These are phyloP conservation scores for Sitophilus oryzae DNA, from an alignment of 1,140 invertebrate species.

Conservation along the genomic window DNA sequence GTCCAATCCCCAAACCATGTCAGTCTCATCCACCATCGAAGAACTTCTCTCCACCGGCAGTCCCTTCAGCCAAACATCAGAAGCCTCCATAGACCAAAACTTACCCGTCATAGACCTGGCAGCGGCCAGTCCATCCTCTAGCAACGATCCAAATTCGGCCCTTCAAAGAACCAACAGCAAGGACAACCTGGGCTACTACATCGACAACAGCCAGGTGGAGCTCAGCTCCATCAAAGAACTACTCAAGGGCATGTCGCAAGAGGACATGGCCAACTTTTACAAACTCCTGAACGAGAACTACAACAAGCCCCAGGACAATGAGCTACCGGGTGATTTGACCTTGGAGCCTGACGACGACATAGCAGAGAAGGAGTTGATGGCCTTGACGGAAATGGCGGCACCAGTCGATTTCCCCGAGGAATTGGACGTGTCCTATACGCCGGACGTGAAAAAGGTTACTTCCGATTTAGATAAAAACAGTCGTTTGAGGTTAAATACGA, in stretches of 20 bases:
- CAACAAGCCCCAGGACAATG: conserved; percentile 17
- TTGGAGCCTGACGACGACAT: neutral
- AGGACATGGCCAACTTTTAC: conserved; percentile 19
- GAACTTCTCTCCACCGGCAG: conserved; percentile 5
- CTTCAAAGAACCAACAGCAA: conserved; percentile 10
- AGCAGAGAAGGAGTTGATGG: neutral
- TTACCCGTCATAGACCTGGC: conserved; percentile 5
- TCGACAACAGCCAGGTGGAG: conserved; percentile 19
- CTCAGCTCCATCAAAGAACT: conserved; percentile 18
- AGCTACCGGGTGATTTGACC: neutral
- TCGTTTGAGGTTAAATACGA: neutral
- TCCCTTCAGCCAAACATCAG: neutral
- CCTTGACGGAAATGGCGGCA: neutral
- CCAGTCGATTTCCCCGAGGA: neutral
- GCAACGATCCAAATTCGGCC: conserved; percentile 11
- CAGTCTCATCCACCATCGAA: conserved; percentile 7
- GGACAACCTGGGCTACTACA: conserved; percentile 15
- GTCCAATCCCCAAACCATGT: neutral
- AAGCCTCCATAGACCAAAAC: neutral
- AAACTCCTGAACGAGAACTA: conserved; percentile 22
- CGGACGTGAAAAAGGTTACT: neutral
- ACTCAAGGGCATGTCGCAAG: conserved; percentile 12
- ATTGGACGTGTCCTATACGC: neutral
- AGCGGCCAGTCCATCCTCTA: conserved; percentile 5
- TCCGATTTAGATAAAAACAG: neutral